Conservation (phyloP, 2,797 vertebrate genomes). For the Atherinosoma microstoma region DNA sequence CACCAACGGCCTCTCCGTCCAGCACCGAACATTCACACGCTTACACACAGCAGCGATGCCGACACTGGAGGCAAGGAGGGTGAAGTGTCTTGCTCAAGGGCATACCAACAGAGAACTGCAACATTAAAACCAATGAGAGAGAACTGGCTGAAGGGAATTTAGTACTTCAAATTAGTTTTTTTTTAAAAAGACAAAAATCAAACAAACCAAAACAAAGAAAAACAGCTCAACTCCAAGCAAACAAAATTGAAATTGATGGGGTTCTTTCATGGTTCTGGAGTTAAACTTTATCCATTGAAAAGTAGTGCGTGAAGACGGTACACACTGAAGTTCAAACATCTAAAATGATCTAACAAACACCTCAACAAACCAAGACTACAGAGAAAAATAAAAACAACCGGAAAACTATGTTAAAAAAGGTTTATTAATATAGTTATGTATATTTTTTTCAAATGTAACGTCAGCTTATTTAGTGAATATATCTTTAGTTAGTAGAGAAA, state of each 20-base stretch:
- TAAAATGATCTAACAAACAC: neutral
- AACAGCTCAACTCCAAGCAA: neutral
- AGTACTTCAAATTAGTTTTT: neutral
- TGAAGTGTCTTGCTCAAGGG: too few relatives aligned
- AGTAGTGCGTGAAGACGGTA: neutral
- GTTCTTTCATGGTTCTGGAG: neutral
- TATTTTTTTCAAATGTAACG: neutral
- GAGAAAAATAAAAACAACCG: neutral
- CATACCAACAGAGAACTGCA: neutral
- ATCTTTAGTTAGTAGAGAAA: neutral
- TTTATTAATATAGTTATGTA: neutral
- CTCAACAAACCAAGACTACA: too few relatives aligned
- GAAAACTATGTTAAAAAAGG: neutral
- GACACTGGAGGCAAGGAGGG: too few relatives aligned
- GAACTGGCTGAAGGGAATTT: neutral
- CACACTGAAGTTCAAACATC: neutral
- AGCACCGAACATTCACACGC: too few relatives aligned
- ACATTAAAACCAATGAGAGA: neutral
- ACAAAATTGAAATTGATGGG: neutral
- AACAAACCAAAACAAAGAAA: neutral
- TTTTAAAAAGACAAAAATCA: neutral
- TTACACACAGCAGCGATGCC: too few relatives aligned
- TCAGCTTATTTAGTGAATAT: neutral
- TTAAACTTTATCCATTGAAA: neutral
- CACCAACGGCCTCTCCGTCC: too few relatives aligned